Evolutionary conservation across 2,797 vertebrate species (phyloP), one percentile per base, ranked within the genome.

Genomic region (Rhinatrema bivittatum): DNA sequence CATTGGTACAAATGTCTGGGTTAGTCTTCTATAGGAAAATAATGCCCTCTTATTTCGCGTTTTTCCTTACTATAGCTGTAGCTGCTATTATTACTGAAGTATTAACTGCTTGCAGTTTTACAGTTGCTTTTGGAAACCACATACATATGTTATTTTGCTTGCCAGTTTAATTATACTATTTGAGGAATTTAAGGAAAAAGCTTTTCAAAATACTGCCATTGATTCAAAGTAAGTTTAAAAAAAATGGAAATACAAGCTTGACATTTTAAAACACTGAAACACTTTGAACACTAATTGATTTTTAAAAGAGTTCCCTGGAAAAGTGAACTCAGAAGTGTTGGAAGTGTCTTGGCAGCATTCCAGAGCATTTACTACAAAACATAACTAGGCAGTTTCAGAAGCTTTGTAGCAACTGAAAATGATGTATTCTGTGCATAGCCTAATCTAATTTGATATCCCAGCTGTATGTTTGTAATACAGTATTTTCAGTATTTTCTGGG

Each of bases 231-330:
- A 69, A 51, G 38, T 26, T 12, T n/a, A 51, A 38, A 56, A 47
- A 35, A 39, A 38, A 32, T 24, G 51, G 17, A 46, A 69, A 60
- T 68, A 62, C 44, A 68, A 52, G 54, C 45, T 53, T 79, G 76
- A 77, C 77, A 75, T 80, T 78, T 84, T 76, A 69, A 81, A 84
- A 74, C 58, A 75, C 60, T 62, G 63, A 71, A 79, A 78, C 68
- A 65, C 68, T 76, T 78, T 68, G 59, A 64, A 54, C 68, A 71
- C 64, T 83, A 81, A 80, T 79, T 81, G 81, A 81, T 78, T 81
- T 82, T 81, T 83, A 68, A 80, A 73, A 79, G 63, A 80, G 67
- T 82, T 74, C 61, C 65, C 36, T 72, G 46, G 45, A 80, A 81
- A 76, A 79, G 56, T 68, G 55, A 79, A 62, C 53, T 70, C 51